Evolutionary conservation across 37 sponge, comb jelly and placozoan species (phyloP), one percentile per base, ranked within the genome.

Genomic region (Spongilla lacustris): DNA sequence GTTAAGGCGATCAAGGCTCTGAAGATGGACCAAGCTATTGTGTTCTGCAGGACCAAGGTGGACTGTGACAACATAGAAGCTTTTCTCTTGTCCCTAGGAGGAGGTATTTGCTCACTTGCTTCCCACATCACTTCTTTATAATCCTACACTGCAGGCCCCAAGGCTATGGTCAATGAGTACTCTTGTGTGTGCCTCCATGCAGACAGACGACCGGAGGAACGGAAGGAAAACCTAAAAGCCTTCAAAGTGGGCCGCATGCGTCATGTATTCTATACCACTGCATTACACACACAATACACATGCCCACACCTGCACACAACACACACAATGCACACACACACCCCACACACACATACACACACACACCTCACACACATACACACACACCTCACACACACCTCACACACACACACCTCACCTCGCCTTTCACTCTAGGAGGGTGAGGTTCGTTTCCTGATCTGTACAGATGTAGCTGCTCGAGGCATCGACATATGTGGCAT

Each of bases 1-100:
- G 84, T 96, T 17, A 87, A 67, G 36, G 99, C 99, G 35, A 94
- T 98, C 37, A 80, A 89, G 41, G 85, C 82, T 49, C 92, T 89
- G 71, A 91, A 94, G 46, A 98, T 98, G 98, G 93, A 98, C 77
- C 94, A 96, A 81, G 97, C 95, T 35, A 94, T 98, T 67, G 78
- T 98, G 8, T 98, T 98, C 89, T 98, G 99, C 68, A 87, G 99
- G 36, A 98, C 99, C 8, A 98, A 98, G 76, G 88, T 98, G 2
- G 99, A 98, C 83, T 98, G 99, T 84, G 99, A 98, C 81, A 98
- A 98, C 79, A 74, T 94, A 50, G 99, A 98, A 91, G 36, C 58
- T 0, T 94, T 92, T 81, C 89, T 98, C 5, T 32, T 73, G 41
- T 73, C 68, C 14, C 71, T 91, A 1, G 96, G 93, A 25, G 93